Conservation (phyloP, 1,140 invertebrate genomes). For the Aplysia californica region DNA sequence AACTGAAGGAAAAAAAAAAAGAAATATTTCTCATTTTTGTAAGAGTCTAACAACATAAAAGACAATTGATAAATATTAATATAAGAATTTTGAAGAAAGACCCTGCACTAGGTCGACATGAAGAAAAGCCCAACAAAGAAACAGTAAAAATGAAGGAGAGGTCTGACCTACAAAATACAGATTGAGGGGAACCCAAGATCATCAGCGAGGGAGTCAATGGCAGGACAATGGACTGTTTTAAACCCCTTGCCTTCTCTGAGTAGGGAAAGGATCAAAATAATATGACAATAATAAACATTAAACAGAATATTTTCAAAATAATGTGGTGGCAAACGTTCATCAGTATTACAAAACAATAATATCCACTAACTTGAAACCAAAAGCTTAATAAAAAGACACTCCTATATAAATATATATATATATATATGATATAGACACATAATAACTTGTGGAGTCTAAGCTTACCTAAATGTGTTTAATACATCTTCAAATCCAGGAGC, state of each 20-base stretch:
- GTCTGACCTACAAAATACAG: no score
- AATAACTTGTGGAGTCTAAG: background rate
- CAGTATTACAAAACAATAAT: background rate
- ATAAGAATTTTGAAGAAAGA: background rate
- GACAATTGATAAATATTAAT: background rate
- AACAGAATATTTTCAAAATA: no score
- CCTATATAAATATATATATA: background rate
- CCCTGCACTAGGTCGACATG: background rate
- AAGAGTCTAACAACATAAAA: background rate
- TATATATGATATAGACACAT: background rate
- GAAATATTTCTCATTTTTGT: background rate
- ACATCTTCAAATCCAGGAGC: conserved; percentile 55
- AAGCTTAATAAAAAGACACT: background rate
- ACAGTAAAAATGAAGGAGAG: no score
- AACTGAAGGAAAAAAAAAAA: background rate
- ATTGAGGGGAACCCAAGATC: no score
- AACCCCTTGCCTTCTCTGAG: no score
- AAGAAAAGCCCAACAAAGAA: no score
- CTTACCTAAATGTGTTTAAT: conserved; percentile 43
- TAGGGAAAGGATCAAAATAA: no score
- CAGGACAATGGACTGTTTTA: no score
- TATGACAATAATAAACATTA: no score
- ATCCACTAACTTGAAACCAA: background rate
- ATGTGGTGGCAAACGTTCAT: background rate
- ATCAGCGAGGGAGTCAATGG: no score